These are phyloP conservation scores for Branchipolynoe longqiensis DNA, from an alignment of 2,888 invertebrate genomes.

Conservation along the genomic window DNA sequence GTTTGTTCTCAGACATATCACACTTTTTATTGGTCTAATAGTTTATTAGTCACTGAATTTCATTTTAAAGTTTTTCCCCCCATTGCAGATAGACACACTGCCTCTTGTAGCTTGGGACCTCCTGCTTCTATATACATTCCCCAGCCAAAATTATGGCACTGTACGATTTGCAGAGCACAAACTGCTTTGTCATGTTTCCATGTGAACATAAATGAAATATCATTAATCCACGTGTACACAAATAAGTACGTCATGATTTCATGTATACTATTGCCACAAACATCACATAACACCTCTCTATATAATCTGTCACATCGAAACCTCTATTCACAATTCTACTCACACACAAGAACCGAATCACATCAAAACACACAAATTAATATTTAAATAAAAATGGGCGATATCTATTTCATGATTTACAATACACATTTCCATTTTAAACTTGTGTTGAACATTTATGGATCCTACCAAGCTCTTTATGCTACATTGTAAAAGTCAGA, in stretches of 20 bases:
- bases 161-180: conserved; percentile 1
- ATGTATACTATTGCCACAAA: conserved; percentile 2
- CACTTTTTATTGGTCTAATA: conserved; percentile 36
- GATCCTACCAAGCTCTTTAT: neutral
- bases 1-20: conserved; percentile 41
- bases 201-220: no score
- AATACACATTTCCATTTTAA: neutral
- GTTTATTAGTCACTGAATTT: neutral
- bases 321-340: conserved; percentile 32
- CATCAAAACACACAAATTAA: conserved; percentile 26
- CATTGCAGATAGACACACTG: neutral
- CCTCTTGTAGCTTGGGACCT: neutral
- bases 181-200: neutral
- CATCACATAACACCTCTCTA: conserved; percentile 30
- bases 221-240: no score
- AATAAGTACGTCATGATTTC: no score
- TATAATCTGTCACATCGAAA: conserved; percentile 41
- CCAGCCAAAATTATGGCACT: conserved; percentile 37
- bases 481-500: no score
- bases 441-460: neutral
- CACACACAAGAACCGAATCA: conserved; percentile 7
- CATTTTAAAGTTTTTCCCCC: neutral
- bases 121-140: neutral
- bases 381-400: neutral
- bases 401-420: neutral